A percentile compares a stretch with the other conserved stretches of the same genome.
Conservation (phyloP, 2,113 vertebrate genomes). For the Austrofundulus limnaeus region DNA sequence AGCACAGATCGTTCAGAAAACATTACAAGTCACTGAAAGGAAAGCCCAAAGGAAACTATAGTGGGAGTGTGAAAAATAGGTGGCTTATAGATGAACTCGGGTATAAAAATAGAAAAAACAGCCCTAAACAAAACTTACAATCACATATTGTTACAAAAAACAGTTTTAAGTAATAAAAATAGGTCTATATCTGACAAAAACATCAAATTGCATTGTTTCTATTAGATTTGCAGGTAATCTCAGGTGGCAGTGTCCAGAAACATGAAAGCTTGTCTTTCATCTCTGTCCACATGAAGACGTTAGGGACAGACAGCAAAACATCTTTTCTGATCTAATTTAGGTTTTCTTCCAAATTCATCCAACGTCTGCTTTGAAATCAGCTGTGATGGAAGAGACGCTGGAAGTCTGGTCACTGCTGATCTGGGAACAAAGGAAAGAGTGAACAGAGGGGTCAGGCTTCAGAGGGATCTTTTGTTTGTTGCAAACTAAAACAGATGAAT, state of each 20-base stretch:
- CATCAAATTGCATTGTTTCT: slow-evolving; percentile 21
- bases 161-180: slow-evolving; percentile 12
- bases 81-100: not conserved
- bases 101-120: slow-evolving; percentile 16
- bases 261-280: slow-evolving; percentile 46
- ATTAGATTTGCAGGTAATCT: slow-evolving; percentile 21
- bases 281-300: slow-evolving; percentile 20
- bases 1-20: too few species aligned
- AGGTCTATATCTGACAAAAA: slow-evolving; percentile 26
- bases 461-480: not conserved
- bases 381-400: not conserved
- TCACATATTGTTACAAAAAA: slow-evolving; percentile 16
- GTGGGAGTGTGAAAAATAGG: not conserved
- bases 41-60: not conserved
- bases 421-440: not conserved
- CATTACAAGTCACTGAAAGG: too few species aligned
- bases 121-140: slow-evolving; percentile 9
- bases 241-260: slow-evolving; percentile 33
- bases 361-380: slow-evolving; percentile 15
- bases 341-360: slow-evolving; percentile 27
- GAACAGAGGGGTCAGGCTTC: not conserved
- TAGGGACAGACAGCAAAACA: slow-evolving; percentile 33
- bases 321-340: slow-evolving; percentile 33
- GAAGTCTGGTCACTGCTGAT: not conserved
- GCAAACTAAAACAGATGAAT: not conserved